Percentiles rank a stretch among this genome's conserved stretches.
phyloP scores from a whole-genome alignment of 2,113 vertebrate genomes.

The Engraulis encrasicolus region DNA sequence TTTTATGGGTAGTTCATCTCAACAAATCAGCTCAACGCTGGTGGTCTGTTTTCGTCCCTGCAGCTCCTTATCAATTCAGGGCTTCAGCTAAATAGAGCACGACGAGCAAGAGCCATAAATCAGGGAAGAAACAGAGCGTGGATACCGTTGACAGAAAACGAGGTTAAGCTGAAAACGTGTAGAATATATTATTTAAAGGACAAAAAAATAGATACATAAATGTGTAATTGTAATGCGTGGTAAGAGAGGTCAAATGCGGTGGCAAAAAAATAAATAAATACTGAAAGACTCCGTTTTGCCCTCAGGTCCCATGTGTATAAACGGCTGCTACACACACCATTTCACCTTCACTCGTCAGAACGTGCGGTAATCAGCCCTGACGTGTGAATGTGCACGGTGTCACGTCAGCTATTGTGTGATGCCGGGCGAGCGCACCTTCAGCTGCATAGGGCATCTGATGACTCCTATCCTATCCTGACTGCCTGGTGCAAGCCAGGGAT shows the following conservation, averaged over 20 bases:
- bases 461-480: too few relatives aligned
- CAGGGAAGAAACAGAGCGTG: neutral
- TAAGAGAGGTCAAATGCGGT: neutral
- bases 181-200: neutral
- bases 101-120: neutral
- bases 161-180: neutral
- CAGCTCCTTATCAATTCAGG: neutral
- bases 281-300: neutral
- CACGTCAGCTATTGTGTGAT: neutral
- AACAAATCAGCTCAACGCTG: too few relatives aligned
- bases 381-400: neutral
- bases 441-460: too few relatives aligned
- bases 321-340: neutral
- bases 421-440: too few relatives aligned
- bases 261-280: too few relatives aligned
- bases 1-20: too few relatives aligned
- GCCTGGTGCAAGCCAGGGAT: too few relatives aligned
- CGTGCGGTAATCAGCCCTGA: neutral
- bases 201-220: neutral
- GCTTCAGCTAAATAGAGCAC: neutral
- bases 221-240: neutral
- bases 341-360: neutral
- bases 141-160: neutral
- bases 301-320: neutral
- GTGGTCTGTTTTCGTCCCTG: too few relatives aligned